Conservation (phyloP, 2,888 invertebrate genomes). For the Tiliacea aurago region DNA sequence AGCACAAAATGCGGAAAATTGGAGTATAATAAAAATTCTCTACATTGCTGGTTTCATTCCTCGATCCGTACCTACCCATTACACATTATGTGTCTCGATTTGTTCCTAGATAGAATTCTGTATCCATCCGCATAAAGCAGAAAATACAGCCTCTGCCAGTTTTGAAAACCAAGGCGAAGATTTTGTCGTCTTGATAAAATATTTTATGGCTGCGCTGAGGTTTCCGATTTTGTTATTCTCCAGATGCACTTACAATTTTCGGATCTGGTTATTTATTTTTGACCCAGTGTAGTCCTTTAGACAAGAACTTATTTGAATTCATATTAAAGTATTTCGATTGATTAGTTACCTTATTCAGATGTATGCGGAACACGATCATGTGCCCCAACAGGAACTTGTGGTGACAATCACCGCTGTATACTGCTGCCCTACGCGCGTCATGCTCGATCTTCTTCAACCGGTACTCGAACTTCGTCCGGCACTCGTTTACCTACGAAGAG, state of each 20-base stretch:
- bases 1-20: conserved; percentile 16
- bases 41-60: not conserved
- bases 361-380: conserved; percentile 86
- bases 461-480: conserved; percentile 72
- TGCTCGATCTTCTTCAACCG: conserved; percentile 75
- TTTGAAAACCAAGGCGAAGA: not conserved
- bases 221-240: not conserved
- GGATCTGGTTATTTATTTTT: not conserved
- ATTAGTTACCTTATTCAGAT: conserved; percentile 82
- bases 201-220: not conserved
- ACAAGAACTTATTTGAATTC: not conserved
- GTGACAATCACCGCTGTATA: conserved; percentile 83
- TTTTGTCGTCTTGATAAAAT: not conserved
- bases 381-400: conserved; percentile 86
- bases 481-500: conserved; percentile 60
- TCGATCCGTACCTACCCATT: not conserved
- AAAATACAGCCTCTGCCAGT: not conserved
- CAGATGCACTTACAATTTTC: not conserved
- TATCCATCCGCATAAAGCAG: not conserved
- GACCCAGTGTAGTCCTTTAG: not conserved
- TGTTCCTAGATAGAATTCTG: not conserved
- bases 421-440: conserved; percentile 78
- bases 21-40: not conserved
- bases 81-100: not conserved
- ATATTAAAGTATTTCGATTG: not conserved